These are phyloP conservation scores for Falco berigora DNA, from an alignment of 2,797 vertebrate genomes.

Conservation along the genomic window DNA sequence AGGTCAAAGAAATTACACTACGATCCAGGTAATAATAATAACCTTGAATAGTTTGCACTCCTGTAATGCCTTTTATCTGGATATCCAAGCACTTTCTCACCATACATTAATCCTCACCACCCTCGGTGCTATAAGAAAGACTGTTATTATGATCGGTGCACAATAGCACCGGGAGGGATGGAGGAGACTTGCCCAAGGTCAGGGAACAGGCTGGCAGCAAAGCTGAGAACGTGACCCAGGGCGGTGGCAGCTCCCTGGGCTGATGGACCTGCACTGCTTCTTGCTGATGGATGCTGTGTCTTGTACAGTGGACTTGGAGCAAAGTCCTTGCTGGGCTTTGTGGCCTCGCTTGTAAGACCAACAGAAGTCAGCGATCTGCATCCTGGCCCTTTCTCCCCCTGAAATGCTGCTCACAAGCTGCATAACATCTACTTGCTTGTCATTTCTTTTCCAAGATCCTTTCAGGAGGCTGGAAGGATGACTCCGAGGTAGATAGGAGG, in stretches of 20 bases:
- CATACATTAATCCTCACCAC: conserved; percentile 49
- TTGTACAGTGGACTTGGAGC: neutral
- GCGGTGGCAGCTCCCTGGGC: neutral
- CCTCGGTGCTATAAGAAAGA: neutral
- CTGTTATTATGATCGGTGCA: neutral
- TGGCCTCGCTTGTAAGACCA: neutral
- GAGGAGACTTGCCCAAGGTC: conserved; percentile 27
- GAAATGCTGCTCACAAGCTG: neutral
- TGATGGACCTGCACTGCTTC: neutral
- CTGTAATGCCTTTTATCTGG: conserved; percentile 44
- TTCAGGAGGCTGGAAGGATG: neutral
- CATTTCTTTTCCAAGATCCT: neutral
- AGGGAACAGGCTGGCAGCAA: neutral
- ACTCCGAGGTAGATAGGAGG: neutral
- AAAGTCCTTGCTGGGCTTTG: neutral
- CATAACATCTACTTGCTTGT: neutral
- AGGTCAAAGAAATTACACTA: conserved; percentile 53
- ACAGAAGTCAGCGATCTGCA: neutral
- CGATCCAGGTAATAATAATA: conserved; percentile 60
- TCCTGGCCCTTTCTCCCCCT: neutral
- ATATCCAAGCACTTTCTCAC: conserved; percentile 52
- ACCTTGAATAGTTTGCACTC: conserved; percentile 49
- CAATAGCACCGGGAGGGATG: neutral
- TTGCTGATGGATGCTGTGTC: neutral
- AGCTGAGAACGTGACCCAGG: neutral